These are phyloP conservation scores for Glaucomys volans DNA, from an alignment of 2,113 vertebrate genomes.

Conservation along the genomic window DNA sequence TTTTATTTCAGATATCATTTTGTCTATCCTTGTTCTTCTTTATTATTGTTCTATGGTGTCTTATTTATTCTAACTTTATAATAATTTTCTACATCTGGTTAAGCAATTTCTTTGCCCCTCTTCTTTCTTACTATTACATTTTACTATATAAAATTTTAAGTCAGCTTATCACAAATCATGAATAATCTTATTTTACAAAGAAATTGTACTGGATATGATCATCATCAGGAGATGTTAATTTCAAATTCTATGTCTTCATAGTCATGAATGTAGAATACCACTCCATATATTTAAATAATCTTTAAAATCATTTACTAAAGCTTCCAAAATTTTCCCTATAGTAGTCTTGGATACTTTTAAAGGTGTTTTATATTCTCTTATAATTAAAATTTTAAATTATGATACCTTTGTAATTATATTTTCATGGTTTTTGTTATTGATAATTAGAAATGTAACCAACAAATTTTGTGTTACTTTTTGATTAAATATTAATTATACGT, in stretches of 20 bases:
- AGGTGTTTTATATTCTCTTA: not conserved
- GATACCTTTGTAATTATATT: not conserved
- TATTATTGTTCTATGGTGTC: not conserved
- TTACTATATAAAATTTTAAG: not conserved
- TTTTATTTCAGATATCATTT: not conserved
- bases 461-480: not conserved
- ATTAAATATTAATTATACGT: not conserved
- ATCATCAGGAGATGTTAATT: not conserved
- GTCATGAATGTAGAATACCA: not conserved
- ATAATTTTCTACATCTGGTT: not conserved
- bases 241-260: not conserved
- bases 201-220: not conserved
- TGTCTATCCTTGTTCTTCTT: not conserved
- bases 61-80: not conserved
- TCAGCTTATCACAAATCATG: not conserved
- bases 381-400: not conserved
- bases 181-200: not conserved
- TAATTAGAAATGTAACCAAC: not conserved
- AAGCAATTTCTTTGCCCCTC: not conserved
- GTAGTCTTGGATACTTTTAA: not conserved
- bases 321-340: not conserved
- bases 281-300: not conserved
- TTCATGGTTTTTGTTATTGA: not conserved
- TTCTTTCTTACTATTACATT: not conserved
- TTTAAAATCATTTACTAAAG: not conserved